Base-by-base conservation (phyloP, 2,888 invertebrate genomes). In the Pelosia muscerda region DNA sequence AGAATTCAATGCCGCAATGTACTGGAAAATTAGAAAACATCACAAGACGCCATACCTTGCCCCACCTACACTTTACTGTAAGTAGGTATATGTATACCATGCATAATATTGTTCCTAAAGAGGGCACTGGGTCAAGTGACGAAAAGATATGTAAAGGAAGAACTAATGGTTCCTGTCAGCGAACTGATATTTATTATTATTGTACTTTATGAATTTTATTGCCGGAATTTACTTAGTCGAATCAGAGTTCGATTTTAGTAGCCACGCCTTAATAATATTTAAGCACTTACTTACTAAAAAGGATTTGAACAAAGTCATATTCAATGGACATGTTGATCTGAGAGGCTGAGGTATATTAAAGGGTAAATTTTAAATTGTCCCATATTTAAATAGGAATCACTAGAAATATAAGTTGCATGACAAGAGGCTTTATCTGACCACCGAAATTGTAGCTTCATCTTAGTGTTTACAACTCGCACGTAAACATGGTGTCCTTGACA, bases 91-190 rank as follows among this genome's bases (percentile, higher is more conserved):
- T 0, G 3, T n/a, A 49, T 19, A 49, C 49, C 49, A n/a, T 49
- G 49, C n/a, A 49, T 49, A 55, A 49, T 49, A 55, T 55, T 22
- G 23, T 55, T 25, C 23, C 23, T 13, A 55, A 55, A 55, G 54
- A 55, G 54, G 54, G 54, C 54, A 55, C 54, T 23, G 54, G 54
- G 31, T 59, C 59, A 59, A 28, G 10, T 28, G 54, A 55, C 54
- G 54, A 55, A 55, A 55, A 56, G 25, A 22, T 38, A 55, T 49
- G 8, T 49, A 49, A 59, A 59, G 19, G 38, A 38, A 61, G 49
- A 69, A 72, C 72, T 71, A 70, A 77, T 78, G 68, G 69, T 57
- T 55, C 59, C 68, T 68, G 64, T 49, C 68, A 72, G 62, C 26
- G 57, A 69, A 57, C 59, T 66, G 73, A 77, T 59, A 38, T 38